phyloP scores from a whole-genome alignment of 2,888 invertebrate species.

The Pristionchus arcanus region DNA sequence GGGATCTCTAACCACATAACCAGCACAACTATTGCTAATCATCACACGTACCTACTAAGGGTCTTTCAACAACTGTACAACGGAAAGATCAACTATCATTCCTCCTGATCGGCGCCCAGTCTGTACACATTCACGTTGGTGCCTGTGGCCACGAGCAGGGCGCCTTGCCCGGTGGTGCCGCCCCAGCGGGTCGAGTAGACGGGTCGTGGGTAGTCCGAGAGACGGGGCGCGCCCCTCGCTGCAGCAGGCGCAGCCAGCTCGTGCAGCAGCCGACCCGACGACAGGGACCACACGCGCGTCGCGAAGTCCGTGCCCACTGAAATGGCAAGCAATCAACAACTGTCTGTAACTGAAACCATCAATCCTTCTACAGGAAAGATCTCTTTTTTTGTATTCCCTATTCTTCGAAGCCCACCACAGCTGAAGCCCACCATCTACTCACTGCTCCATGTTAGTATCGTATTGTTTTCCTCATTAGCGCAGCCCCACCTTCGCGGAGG shows the following conservation, averaged over 20 bases:
- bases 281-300: conserved; percentile 50
- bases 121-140: conserved; percentile 46
- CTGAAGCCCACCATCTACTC: no score
- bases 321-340: not conserved
- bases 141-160: conserved; percentile 37
- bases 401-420: no score
- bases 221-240: not conserved
- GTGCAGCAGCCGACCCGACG: conserved; percentile 21
- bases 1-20: not conserved
- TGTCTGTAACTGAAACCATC: not conserved
- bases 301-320: conserved; percentile 33
- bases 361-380: not conserved
- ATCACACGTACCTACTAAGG: not conserved
- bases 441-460: no score
- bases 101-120: not conserved
- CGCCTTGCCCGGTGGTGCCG: not conserved
- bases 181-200: conserved; percentile 44
- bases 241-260: not conserved
- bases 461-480: not conserved
- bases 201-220: conserved; percentile 49
- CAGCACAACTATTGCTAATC: not conserved
- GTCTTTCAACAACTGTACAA: not conserved
- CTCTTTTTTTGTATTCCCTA: no score
- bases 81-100: not conserved
- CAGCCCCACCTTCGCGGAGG: not conserved